Conservation (phyloP, 2,888 invertebrate genomes). For the Lumbricus terrestris region DNA sequence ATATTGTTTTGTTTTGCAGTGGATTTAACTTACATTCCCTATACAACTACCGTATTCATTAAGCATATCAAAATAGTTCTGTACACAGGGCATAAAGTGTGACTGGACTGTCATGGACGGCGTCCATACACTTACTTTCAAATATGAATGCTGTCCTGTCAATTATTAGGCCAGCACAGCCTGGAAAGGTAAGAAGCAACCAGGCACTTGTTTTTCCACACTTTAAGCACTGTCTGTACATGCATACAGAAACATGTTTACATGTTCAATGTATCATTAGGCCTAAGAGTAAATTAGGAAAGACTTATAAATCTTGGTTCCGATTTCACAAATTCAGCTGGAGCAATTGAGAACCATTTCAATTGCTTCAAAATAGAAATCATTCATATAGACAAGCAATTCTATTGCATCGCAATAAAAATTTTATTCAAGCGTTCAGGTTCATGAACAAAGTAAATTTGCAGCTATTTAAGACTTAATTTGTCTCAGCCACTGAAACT, state of each 20-base stretch:
- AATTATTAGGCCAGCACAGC: too few relatives aligned
- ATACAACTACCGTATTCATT: not conserved
- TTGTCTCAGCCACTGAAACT: not conserved
- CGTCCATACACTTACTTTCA: too few relatives aligned
- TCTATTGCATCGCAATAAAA: not conserved
- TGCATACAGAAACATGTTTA: too few relatives aligned
- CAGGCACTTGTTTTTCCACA: too few relatives aligned
- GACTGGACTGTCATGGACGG: too few relatives aligned
- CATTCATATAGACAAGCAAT: not conserved
- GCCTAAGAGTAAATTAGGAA: not conserved
- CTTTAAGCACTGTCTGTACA: too few relatives aligned
- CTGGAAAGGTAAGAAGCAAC: too few relatives aligned
- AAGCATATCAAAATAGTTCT: not conserved
- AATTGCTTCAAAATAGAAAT: not conserved
- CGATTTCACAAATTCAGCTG: not conserved
- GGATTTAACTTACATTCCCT: slow-evolving; percentile 3
- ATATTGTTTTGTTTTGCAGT: not conserved
- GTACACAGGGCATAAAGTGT: too few relatives aligned
- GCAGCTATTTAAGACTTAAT: not conserved
- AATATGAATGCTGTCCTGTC: too few relatives aligned
- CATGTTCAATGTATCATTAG: not conserved
- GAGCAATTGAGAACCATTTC: not conserved
- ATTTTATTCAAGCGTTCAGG: not conserved
- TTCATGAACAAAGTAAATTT: not conserved
- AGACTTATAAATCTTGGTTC: not conserved